These are phyloP conservation scores for Aphelinus atriplicis DNA, from an alignment of 1,140 invertebrate genomes.

Conservation along the genomic window DNA sequence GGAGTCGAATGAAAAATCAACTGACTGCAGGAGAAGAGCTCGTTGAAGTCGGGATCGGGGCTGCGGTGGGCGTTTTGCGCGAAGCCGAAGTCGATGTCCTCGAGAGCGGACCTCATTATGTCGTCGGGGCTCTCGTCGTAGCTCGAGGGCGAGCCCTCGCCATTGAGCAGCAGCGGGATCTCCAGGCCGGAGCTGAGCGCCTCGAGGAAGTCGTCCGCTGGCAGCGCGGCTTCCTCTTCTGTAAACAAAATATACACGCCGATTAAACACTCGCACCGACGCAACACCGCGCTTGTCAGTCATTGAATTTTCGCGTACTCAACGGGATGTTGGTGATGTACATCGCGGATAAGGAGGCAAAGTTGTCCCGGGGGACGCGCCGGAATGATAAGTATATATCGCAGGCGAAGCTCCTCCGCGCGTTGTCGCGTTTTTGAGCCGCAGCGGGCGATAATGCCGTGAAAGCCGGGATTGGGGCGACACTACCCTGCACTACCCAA, in stretches of 20 bases:
- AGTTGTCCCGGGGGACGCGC: neutral
- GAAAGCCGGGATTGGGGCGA: no score
- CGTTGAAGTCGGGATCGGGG: neutral
- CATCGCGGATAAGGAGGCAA: constrained; percentile 10
- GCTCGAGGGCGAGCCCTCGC: constrained; percentile 42
- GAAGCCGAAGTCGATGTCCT: constrained; percentile 35
- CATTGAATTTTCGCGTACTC: neutral
- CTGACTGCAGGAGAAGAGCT: constrained; percentile 21
- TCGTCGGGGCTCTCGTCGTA: constrained; percentile 47
- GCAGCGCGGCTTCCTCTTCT: constrained; percentile 49
- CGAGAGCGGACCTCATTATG: constrained; percentile 44
- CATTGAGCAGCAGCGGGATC: constrained; percentile 49
- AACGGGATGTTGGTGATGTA: constrained; percentile 23
- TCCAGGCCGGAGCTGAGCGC: constrained; percentile 54
- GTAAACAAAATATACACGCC: constrained; percentile 29
- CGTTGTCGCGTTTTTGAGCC: neutral
- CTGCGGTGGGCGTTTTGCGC: constrained; percentile 1
- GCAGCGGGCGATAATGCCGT: neutral
- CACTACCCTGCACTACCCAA: neutral
- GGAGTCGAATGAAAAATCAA: neutral
- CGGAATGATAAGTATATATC: no score
- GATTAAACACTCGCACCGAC: no score
- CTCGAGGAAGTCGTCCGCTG: constrained; percentile 56
- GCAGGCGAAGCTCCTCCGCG: neutral
- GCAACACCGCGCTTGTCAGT: neutral